A percentile compares a stretch with the other conserved stretches of the same genome.
Evolutionary conservation across 2,113 vertebrate genomes (phyloP).

Genomic region (Epinephelus fuscoguttatus): DNA sequence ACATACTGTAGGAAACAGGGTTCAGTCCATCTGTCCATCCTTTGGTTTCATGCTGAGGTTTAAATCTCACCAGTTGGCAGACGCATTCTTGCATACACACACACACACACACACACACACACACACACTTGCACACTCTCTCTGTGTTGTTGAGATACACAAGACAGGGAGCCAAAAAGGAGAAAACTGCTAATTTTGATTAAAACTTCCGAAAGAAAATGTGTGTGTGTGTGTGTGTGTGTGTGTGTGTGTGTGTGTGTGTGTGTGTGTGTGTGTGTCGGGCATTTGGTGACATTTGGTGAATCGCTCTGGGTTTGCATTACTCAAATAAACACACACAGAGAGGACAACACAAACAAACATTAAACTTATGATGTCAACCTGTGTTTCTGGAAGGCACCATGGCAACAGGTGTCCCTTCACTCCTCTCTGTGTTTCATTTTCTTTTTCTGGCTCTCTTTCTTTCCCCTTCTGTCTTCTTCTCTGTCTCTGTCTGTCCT

Average conservation of each 20-base stretch:
- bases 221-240: not conserved
- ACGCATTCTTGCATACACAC: not conserved
- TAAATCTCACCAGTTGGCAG: constrained; percentile 51
- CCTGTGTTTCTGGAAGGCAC: not conserved
- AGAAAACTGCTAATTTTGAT: not conserved
- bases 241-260: constrained; percentile 2
- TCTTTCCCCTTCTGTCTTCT: too few relatives aligned
- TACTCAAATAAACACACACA: not conserved
- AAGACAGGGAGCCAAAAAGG: not conserved
- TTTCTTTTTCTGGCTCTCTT: too few relatives aligned
- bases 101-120: constrained; percentile 15
- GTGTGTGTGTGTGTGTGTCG: not conserved
- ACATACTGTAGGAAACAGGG: constrained; percentile 19
- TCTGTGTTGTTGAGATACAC: not conserved
- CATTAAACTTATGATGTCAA: not conserved
- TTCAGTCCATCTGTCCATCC: constrained; percentile 59
- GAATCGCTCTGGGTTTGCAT: not conserved
- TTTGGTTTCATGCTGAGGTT: constrained; percentile 52
- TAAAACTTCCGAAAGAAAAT: not conserved
- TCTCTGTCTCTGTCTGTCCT: too few relatives aligned
- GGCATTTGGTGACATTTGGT: not conserved
- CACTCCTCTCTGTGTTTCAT: too few relatives aligned
- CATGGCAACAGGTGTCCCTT: too few relatives aligned
- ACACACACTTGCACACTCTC: not conserved
- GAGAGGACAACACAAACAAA: not conserved